Conservation (phyloP, 2,888 invertebrate species). For the Tuta absoluta region DNA sequence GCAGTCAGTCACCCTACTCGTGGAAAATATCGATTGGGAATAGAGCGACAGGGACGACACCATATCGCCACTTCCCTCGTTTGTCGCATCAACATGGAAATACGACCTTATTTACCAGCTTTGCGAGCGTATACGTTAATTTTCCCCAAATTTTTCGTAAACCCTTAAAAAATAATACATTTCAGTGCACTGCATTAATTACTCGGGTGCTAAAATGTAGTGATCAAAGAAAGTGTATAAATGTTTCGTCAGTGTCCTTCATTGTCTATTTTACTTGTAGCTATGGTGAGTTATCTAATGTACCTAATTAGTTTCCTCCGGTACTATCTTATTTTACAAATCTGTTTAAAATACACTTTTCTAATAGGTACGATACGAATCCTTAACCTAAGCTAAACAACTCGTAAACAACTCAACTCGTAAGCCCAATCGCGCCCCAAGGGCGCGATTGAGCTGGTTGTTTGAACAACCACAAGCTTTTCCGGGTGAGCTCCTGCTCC, state of each 20-base stretch:
- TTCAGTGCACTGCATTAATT: slow-evolving; percentile 27
- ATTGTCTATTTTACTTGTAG: slow-evolving; percentile 27
- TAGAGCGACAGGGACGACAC: slow-evolving; percentile 59
- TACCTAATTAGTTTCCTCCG: slow-evolving; percentile 6
- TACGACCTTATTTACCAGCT: slow-evolving; percentile 60
- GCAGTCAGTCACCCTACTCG: slow-evolving; percentile 65
- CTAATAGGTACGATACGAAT: background rate
- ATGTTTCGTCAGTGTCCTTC: slow-evolving; percentile 34
- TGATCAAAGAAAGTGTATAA: slow-evolving; percentile 17
- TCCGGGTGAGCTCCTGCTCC: no score
- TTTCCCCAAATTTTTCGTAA: slow-evolving; percentile 34
- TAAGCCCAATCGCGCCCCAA: no score
- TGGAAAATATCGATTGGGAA: slow-evolving; percentile 65
- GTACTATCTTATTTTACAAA: slow-evolving; percentile 8
- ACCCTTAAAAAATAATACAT: slow-evolving; percentile 23
- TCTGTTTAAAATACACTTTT: background rate
- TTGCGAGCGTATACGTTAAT: slow-evolving; percentile 44
- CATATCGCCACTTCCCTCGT: slow-evolving; percentile 61
- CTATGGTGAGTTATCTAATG: slow-evolving; percentile 36
- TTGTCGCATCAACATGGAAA: slow-evolving; percentile 76
- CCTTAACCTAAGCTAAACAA: no score
- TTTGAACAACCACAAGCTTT: no score
- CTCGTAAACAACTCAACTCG: no score
- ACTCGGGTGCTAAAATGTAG: slow-evolving; percentile 30
- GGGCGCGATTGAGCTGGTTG: no score